These are phyloP conservation scores for Ypsolopha sequella DNA, from an alignment of 2,888 invertebrate genomes.

Conservation along the genomic window DNA sequence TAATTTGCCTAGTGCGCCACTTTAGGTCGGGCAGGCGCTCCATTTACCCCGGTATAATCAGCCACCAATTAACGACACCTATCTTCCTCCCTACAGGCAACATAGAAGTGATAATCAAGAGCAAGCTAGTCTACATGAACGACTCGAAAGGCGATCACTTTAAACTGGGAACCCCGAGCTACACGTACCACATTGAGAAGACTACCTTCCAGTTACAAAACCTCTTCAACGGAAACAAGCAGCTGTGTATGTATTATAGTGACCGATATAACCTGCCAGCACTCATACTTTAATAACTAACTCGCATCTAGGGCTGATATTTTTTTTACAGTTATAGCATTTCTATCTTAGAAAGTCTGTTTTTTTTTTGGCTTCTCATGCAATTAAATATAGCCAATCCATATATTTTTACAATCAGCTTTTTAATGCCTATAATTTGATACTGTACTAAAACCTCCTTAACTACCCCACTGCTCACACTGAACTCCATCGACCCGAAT, in stretches of 20 bases:
- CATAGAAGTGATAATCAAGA: conserved; percentile 37
- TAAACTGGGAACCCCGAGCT: conserved; percentile 39
- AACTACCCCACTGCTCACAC: too few relatives aligned
- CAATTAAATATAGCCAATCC: too few relatives aligned
- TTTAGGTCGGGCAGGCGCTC: too few relatives aligned
- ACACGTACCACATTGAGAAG: conserved; percentile 50
- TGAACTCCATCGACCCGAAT: too few relatives aligned
- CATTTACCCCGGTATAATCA: too few relatives aligned
- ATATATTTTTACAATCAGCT: too few relatives aligned
- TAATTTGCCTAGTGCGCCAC: too few relatives aligned
- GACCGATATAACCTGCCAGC: neutral
- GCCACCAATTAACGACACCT: too few relatives aligned
- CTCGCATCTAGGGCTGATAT: neutral
- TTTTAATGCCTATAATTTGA: too few relatives aligned
- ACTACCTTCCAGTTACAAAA: conserved; percentile 53
- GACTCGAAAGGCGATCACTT: conserved; percentile 35
- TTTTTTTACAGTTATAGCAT: neutral
- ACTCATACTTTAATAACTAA: neutral
- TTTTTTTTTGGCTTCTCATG: too few relatives aligned
- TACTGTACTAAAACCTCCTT: too few relatives aligned
- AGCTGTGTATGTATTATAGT: conserved; percentile 39
- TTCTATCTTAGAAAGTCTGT: neutral
- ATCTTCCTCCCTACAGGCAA: conserved; percentile 28
- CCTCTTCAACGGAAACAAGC: conserved; percentile 60
- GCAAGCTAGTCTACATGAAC: conserved; percentile 34